phyloP scores from a whole-genome alignment of 2,888 invertebrate species.

The Tenthredo distinguenda region DNA sequence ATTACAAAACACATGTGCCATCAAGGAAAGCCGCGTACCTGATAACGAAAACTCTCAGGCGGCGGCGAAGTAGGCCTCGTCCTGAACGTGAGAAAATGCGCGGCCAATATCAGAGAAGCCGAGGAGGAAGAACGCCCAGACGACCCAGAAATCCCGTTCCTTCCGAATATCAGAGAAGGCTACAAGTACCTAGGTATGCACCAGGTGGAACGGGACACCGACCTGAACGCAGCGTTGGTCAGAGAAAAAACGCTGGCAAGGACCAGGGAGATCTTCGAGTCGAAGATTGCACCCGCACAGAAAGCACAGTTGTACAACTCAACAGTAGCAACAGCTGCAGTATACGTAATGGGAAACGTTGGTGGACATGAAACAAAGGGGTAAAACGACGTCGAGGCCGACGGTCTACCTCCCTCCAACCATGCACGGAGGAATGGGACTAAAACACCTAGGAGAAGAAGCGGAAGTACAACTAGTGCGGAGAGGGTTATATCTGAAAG shows the following conservation, averaged over 20 bases:
- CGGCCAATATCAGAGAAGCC: not conserved
- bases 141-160: not conserved
- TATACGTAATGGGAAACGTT: constrained; percentile 55
- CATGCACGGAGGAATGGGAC: too few species aligned
- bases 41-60: constrained; percentile 43
- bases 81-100: constrained; percentile 11
- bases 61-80: constrained; percentile 15
- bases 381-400: too few species aligned
- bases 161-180: not conserved
- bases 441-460: too few species aligned
- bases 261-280: not conserved
- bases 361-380: too few species aligned
- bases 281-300: constrained; percentile 29
- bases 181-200: not conserved
- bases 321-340: constrained; percentile 51
- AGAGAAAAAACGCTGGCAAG: not conserved
- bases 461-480: too few species aligned
- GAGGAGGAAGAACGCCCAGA: not conserved
- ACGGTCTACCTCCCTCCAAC: too few species aligned
- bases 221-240: not conserved
- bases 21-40: not conserved
- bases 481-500: too few species aligned
- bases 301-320: constrained; percentile 53
- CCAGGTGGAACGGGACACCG: not conserved
- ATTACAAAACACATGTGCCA: constrained; percentile 53